phyloP scores from a whole-genome alignment of 2,113 vertebrate genomes.

The Castor canadensis region DNA sequence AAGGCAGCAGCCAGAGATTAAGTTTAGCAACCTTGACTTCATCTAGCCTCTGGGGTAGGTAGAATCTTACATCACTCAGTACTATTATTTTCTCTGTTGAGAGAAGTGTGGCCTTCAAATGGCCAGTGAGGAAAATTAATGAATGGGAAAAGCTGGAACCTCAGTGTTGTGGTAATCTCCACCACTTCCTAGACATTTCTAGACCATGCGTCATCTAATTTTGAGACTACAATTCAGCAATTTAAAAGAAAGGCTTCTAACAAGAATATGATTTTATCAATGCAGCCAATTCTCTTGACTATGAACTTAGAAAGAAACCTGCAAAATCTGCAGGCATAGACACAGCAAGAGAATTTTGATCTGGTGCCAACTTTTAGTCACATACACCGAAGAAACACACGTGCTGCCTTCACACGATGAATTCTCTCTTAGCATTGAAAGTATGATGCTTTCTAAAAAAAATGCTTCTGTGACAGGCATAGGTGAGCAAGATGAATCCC shows the following conservation, averaged over 20 bases:
- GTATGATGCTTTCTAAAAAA: not conserved
- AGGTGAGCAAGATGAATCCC: not conserved
- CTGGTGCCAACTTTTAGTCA: slow-evolving; percentile 35
- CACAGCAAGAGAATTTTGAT: slow-evolving; percentile 38
- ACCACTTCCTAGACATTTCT: slow-evolving; percentile 69
- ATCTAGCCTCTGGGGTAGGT: not conserved
- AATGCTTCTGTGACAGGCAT: not conserved
- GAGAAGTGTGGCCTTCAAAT: slow-evolving; percentile 25
- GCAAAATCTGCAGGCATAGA: not conserved
- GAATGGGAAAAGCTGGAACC: slow-evolving; percentile 21
- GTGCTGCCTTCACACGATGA: not conserved
- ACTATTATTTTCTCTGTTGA: slow-evolving; percentile 9
- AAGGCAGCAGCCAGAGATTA: not conserved
- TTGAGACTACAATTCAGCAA: slow-evolving; percentile 43
- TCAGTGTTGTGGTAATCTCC: slow-evolving; percentile 51
- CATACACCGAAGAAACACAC: not conserved
- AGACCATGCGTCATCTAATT: slow-evolving; percentile 73
- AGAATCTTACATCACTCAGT: not conserved
- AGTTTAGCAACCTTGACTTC: not conserved
- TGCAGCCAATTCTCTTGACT: slow-evolving; percentile 40
- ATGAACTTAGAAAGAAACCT: slow-evolving; percentile 25
- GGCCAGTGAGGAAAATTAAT: slow-evolving; percentile 48
- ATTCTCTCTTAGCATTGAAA: not conserved
- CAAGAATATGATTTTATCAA: slow-evolving; percentile 59
- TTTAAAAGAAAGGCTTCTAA: slow-evolving; percentile 24